Conservation (phyloP, 2,797 vertebrate species). For the Cheracebus regulus region DNA sequence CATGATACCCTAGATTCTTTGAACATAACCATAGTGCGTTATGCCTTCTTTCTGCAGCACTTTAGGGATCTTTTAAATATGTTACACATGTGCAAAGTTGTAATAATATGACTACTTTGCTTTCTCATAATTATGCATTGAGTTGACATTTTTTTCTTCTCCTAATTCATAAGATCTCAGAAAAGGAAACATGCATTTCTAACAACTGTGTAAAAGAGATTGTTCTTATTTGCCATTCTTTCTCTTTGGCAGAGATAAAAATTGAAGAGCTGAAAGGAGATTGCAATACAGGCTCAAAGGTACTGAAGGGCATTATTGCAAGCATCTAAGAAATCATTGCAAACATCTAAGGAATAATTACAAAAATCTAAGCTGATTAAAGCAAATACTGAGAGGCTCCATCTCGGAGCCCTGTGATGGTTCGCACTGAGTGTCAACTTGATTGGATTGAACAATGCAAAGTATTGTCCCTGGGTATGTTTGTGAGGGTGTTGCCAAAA, state of each 20-base stretch:
- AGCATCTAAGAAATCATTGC: background rate
- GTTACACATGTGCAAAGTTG: background rate
- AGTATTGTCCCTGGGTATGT: background rate
- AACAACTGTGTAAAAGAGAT: background rate
- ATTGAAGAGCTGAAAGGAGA: background rate
- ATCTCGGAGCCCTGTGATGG: background rate
- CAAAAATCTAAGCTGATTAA: background rate
- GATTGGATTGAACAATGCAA: background rate
- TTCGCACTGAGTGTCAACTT: background rate
- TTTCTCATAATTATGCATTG: background rate
- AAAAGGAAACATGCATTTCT: background rate
- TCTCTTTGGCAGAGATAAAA: background rate
- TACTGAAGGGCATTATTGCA: background rate
- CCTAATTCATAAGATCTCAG: background rate
- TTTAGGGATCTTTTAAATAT: background rate
- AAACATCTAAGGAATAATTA: background rate
- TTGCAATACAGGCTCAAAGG: background rate
- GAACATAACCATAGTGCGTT: background rate
- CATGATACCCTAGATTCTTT: background rate
- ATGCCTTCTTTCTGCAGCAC: background rate
- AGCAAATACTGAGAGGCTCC: background rate
- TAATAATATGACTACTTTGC: background rate
- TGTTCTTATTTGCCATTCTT: background rate
- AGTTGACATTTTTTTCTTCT: background rate
- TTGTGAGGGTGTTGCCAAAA: background rate